Percentiles rank a stretch among this genome's conserved stretches.
These are phyloP conservation scores for Drosophila rufa DNA, from an alignment of 1,140 invertebrate species.

Conservation along the genomic window DNA sequence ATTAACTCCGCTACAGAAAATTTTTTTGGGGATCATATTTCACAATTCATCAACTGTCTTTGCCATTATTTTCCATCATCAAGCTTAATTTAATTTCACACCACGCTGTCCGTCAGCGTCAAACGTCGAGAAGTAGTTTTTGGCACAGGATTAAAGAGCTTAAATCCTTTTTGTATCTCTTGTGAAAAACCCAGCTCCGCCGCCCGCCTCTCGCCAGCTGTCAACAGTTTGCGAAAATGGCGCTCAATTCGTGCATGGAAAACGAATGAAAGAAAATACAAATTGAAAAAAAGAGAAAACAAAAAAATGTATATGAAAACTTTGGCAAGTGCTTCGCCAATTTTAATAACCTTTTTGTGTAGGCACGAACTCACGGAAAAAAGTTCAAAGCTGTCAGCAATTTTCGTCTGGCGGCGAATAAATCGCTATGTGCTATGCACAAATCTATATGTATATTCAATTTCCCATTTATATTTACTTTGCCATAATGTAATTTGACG, in stretches of 20 bases:
- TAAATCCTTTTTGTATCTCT: slow-evolving; percentile 40
- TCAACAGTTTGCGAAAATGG: slow-evolving; percentile 70
- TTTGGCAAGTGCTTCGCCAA: slow-evolving; percentile 56
- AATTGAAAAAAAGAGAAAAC: slow-evolving; percentile 26
- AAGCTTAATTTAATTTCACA: slow-evolving; percentile 66
- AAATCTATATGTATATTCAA: slow-evolving; percentile 61
- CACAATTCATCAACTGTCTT: slow-evolving; percentile 8
- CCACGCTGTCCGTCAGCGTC: slow-evolving; percentile 45
- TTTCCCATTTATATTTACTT: slow-evolving; percentile 71
- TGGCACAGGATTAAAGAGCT: slow-evolving; percentile 65
- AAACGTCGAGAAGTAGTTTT: slow-evolving; percentile 70
- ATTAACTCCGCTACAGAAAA: background rate
- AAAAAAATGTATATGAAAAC: slow-evolving; percentile 16
- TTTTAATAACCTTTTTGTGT: slow-evolving; percentile 60
- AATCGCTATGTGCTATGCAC: slow-evolving; percentile 34
- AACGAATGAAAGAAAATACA: slow-evolving; percentile 34
- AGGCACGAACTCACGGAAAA: slow-evolving; percentile 34
- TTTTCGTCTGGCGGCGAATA: slow-evolving; percentile 28
- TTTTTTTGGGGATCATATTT: background rate
- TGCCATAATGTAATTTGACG: slow-evolving; percentile 69
- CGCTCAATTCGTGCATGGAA: slow-evolving; percentile 56
- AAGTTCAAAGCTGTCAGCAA: slow-evolving; percentile 40
- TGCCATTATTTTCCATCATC: slow-evolving; percentile 33
- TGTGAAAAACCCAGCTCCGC: slow-evolving; percentile 1
- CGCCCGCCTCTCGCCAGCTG: slow-evolving; percentile 52